Evolutionary conservation across 2,113 vertebrate genomes (phyloP).

Genomic region (Neolamprologus brichardi): DNA sequence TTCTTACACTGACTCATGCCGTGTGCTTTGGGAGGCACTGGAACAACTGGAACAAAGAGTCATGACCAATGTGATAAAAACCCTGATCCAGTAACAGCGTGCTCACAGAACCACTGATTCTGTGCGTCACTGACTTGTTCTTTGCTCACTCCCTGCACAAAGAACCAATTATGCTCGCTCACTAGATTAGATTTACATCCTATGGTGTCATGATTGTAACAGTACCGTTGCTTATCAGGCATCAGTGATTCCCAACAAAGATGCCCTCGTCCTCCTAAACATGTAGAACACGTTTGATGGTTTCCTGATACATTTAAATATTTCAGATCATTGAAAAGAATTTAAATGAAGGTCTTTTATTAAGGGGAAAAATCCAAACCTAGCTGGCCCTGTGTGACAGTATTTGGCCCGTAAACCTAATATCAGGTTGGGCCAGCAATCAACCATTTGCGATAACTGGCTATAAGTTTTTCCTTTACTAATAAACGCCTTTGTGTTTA

Average conservation of each 20-base stretch:
- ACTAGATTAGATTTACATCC: background rate
- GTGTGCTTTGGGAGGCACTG: background rate
- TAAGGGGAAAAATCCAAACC: background rate
- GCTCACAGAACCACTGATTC: too few species aligned
- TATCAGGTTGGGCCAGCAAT: background rate
- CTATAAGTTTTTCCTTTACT: background rate
- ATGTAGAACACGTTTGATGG: accelerated
- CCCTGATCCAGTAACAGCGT: background rate
- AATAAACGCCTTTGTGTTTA: background rate
- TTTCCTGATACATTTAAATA: background rate
- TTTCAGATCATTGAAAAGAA: background rate
- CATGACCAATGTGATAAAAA: too few species aligned
- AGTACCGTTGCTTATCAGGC: background rate
- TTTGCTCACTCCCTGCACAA: background rate
- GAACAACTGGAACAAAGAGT: background rate
- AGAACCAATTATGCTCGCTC: background rate
- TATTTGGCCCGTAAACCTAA: background rate
- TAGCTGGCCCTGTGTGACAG: accelerated
- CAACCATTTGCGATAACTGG: background rate
- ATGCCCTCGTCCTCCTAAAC: background rate
- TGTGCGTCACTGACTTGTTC: background rate
- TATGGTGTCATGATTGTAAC: background rate
- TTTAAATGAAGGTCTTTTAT: background rate
- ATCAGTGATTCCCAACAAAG: background rate
- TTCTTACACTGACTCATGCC: background rate